phyloP scores from a whole-genome alignment of 2,113 vertebrate genomes.

The Chloebia gouldiae region DNA sequence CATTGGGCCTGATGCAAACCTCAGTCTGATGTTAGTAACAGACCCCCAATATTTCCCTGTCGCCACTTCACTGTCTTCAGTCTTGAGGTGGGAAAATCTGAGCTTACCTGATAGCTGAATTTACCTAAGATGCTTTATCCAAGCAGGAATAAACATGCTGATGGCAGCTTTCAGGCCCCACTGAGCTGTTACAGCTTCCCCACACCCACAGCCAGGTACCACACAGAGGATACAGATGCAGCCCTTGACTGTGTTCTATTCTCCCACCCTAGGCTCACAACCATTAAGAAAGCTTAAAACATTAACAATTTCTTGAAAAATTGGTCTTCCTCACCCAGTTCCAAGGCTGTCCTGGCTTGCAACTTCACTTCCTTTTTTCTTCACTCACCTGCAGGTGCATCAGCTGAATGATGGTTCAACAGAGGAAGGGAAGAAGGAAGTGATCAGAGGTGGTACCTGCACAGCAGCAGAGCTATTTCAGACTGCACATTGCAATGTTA shows the following conservation, averaged over 20 bases:
- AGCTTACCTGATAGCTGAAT: neutral
- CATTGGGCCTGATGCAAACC: neutral
- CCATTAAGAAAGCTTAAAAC: neutral
- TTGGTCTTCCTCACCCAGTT: slow-evolving; percentile 15
- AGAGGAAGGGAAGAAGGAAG: neutral
- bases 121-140: neutral
- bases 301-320: neutral
- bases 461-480: neutral
- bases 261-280: neutral
- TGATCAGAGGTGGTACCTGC: neutral
- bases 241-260: neutral
- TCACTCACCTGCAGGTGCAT: neutral
- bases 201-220: neutral
- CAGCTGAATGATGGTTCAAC: neutral
- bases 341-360: neutral
- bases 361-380: neutral
- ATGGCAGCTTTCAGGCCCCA: neutral
- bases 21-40: neutral
- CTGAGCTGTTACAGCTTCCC: neutral
- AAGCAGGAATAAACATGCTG: neutral
- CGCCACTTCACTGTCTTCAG: neutral
- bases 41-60: neutral
- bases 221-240: neutral
- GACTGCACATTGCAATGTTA: neutral
- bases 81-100: neutral